A percentile compares a stretch with the other conserved stretches of the same genome.
Conservation (phyloP, 1,140 invertebrate species). For the Popillia japonica region DNA sequence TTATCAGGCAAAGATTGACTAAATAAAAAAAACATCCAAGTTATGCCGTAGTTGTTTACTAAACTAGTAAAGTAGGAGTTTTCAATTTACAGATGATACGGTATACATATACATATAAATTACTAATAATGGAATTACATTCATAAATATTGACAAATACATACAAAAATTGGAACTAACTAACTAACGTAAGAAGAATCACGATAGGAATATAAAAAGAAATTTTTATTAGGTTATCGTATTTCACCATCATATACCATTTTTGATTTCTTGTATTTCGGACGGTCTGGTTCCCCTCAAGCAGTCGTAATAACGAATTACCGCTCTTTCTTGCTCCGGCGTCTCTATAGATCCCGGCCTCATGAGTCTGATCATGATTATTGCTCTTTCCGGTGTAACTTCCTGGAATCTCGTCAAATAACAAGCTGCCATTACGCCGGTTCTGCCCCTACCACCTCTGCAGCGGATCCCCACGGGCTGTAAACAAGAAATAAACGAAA, state of each 20-base stretch:
- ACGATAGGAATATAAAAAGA: too few relatives aligned
- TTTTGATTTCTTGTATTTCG: conserved; percentile 35
- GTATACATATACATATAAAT: too few relatives aligned
- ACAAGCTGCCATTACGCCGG: conserved; percentile 75
- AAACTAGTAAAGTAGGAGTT: too few relatives aligned
- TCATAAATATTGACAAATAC: too few relatives aligned
- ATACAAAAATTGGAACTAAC: too few relatives aligned
- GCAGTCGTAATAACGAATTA: conserved; percentile 68
- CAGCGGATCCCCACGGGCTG: conserved; percentile 76
- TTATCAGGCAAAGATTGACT: too few relatives aligned
- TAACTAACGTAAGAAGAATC: too few relatives aligned
- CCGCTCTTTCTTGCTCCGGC: conserved; percentile 69
- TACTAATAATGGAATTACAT: too few relatives aligned
- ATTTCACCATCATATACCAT: background rate
- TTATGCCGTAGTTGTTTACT: too few relatives aligned
- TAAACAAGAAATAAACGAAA: conserved; percentile 37
- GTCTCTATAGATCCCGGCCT: conserved; percentile 76
- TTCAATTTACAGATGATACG: too few relatives aligned
- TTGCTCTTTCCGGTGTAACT: conserved; percentile 69
- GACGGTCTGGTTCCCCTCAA: conserved; percentile 57
- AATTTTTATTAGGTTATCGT: background rate
- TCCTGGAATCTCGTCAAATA: conserved; percentile 71
- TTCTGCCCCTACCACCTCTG: conserved; percentile 71
- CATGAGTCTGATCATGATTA: conserved; percentile 67
- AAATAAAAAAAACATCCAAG: too few relatives aligned